A percentile compares a stretch with the other conserved stretches of the same genome.
Conservation (phyloP, 2,797 vertebrate genomes). For the Acropternis orthonyx region DNA sequence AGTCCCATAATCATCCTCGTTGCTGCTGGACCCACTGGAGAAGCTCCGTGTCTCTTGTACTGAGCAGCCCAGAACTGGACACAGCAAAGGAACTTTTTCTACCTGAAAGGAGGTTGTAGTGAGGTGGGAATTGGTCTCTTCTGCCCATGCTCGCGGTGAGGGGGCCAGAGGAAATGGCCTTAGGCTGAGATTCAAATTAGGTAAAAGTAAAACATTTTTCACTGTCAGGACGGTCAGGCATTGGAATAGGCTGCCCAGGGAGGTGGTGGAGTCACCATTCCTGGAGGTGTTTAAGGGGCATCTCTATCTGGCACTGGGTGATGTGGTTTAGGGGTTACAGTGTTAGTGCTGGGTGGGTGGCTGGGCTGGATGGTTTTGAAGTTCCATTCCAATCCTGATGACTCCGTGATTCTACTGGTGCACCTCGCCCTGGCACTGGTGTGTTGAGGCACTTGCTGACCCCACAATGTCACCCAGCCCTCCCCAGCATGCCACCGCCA, state of each 20-base stretch:
- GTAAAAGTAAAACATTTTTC: background rate
- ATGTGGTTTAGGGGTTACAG: background rate
- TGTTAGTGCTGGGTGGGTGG: background rate
- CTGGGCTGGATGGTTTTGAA: background rate
- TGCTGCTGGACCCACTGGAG: background rate
- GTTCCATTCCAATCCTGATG: background rate
- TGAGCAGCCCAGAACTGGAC: background rate
- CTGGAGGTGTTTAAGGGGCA: background rate
- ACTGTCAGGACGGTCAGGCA: background rate
- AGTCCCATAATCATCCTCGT: background rate
- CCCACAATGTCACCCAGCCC: background rate
- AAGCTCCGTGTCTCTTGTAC: background rate
- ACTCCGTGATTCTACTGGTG: background rate
- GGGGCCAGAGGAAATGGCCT: background rate
- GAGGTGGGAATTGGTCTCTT: background rate
- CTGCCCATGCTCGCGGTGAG: background rate
- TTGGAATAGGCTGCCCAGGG: background rate
- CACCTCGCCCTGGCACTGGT: background rate
- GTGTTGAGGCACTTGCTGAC: background rate
- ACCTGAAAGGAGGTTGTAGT: background rate
- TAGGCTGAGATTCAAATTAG: background rate
- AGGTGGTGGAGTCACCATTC: background rate
- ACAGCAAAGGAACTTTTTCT: background rate
- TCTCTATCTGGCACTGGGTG: background rate
- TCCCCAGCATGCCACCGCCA: background rate